These are phyloP conservation scores for Lasioglossum pauxillum DNA, from an alignment of 2,888 invertebrate species.

Conservation along the genomic window DNA sequence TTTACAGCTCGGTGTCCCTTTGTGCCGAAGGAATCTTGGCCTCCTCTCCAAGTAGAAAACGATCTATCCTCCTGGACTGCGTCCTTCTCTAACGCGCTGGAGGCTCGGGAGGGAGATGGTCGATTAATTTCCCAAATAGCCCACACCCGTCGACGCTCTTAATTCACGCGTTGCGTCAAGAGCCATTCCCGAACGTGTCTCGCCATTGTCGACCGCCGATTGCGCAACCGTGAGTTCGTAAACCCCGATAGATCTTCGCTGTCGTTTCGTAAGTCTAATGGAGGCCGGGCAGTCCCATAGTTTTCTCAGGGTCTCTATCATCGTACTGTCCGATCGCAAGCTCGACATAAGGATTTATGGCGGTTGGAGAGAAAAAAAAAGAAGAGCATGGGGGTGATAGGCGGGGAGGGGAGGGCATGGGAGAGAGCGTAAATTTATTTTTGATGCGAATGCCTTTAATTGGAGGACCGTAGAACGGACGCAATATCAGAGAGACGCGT, in stretches of 20 bases:
- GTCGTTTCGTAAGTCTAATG: slow-evolving; percentile 57
- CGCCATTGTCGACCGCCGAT: slow-evolving; percentile 53
- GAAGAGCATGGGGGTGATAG: background rate
- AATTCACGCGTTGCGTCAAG: slow-evolving; percentile 58
- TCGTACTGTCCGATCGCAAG: background rate
- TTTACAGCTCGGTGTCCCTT: slow-evolving; percentile 17
- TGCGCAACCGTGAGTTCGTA: slow-evolving; percentile 42
- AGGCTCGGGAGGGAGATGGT: slow-evolving; percentile 3
- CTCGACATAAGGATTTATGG: slow-evolving; percentile 51
- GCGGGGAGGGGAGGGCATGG: background rate
- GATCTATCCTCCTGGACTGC: background rate
- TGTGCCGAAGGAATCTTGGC: background rate
- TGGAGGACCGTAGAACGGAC: slow-evolving; percentile 56
- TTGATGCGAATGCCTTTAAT: slow-evolving; percentile 65
- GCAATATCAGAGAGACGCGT: slow-evolving; percentile 45
- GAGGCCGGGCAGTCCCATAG: slow-evolving; percentile 27
- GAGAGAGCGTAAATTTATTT: slow-evolving; percentile 55
- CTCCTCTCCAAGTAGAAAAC: background rate
- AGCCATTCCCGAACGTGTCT: slow-evolving; percentile 30
- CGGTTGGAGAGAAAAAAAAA: background rate
- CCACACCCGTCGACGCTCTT: slow-evolving; percentile 57
- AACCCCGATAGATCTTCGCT: slow-evolving; percentile 37
- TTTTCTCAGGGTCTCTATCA: background rate
- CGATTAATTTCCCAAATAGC: slow-evolving; percentile 64
- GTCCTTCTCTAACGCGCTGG: background rate